Base-by-base conservation (phyloP, 2,113 vertebrate genomes). In the Chunga burmeisteri region DNA sequence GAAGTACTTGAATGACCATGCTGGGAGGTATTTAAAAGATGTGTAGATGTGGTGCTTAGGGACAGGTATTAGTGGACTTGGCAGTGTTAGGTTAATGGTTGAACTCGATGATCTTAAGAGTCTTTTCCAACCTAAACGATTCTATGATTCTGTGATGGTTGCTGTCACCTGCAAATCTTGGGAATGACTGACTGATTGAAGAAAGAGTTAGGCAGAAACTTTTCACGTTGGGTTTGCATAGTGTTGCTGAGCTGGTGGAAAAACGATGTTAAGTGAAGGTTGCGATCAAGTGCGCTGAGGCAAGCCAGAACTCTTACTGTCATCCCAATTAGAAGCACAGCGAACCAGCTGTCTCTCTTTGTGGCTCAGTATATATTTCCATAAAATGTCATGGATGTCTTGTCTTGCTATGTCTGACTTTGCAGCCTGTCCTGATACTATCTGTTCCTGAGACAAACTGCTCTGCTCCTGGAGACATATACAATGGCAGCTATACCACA, bases 401-500 rank as follows among this genome's bases (percentile, higher is more conserved):
- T 77, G 34, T 75, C 73, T 65, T 0, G 0, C 63, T 58, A 17
- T 40, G 50, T 73, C 75, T 62, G 75, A 38, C 63, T 93, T 91
- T 0, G 0, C 32, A 90, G 59, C 30, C 68, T 78, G 6, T 71
- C 55, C 59, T 77, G 75, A 59, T 81, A 25, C 22, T 70, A 73
- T 90, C 74, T 90, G 32, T 30, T 78, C 26, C 15, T 0, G 0
- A 91, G 50, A 88, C 72, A 78, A 81, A 77, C 63, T 67, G 38
- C 82, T 73, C n/a, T 73, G 40, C 23, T 88, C 34, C 63, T 47
- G 52, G 38, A 63, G 61, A 27, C 15, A 14, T 36, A 29, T 63
- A 6, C 5, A 2, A 34, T 34, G 79, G 50, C 85, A 90, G 22
- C 67, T 58, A 2, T 44, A 42, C 53, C 0, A 0, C 30, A 30